Percentiles rank a stretch among this genome's conserved stretches.
These are phyloP conservation scores for Mormyrus iriodes DNA, from an alignment of 2,113 vertebrate genomes.

Conservation along the genomic window DNA sequence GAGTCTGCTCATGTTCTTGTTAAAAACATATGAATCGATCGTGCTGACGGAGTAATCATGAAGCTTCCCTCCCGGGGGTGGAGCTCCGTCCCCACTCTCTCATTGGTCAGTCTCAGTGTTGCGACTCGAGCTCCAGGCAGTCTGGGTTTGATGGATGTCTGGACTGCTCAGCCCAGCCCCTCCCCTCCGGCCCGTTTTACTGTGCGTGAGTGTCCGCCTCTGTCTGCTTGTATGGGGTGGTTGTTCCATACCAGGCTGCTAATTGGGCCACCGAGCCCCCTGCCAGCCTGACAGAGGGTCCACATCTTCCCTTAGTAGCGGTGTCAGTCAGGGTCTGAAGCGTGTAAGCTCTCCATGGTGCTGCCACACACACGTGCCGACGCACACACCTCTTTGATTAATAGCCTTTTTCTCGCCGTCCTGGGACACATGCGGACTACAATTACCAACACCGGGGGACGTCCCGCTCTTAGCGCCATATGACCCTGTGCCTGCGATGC, in stretches of 20 bases:
- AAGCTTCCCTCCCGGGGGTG: background rate
- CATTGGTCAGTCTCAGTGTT: background rate
- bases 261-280: conserved; percentile 50
- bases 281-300: conserved; percentile 38
- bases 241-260: conserved; percentile 12
- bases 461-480: background rate
- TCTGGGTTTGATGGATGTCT: background rate
- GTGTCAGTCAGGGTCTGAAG: background rate
- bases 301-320: background rate
- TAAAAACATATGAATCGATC: background rate
- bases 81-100: background rate
- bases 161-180: background rate
- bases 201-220: background rate
- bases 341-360: background rate
- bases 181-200: background rate
- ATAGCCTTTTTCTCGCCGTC: background rate
- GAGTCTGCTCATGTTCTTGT: background rate
- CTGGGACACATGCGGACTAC: background rate
- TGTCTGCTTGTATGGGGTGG: background rate
- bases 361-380: background rate
- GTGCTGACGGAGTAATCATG: background rate
- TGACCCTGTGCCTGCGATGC: background rate
- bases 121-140: background rate
- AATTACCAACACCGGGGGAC: background rate
- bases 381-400: background rate